Conservation (phyloP, 2,113 vertebrate genomes). For the Progne subis region DNA sequence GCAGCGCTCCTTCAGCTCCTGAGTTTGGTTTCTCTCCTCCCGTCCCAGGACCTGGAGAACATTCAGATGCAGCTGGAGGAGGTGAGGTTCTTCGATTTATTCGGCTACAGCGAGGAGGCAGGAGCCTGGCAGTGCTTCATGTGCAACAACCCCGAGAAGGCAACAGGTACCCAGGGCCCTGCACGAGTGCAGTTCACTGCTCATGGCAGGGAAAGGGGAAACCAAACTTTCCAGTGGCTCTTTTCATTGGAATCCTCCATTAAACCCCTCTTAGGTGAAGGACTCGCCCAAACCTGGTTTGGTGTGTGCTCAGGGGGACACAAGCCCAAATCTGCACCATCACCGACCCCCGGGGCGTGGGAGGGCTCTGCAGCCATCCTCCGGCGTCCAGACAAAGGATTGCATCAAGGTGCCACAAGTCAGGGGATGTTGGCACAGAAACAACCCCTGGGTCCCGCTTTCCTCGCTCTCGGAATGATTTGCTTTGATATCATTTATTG, state of each 20-base stretch:
- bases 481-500: neutral
- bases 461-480: neutral
- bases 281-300: neutral
- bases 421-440: neutral
- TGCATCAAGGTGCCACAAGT: neutral
- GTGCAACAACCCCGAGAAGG: slow-evolving; percentile 96
- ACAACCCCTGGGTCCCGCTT: accelerated
- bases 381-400: neutral
- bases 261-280: neutral
- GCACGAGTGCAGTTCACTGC: no score
- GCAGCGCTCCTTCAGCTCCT: neutral
- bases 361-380: neutral
- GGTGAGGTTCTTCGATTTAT: slow-evolving; percentile 96
- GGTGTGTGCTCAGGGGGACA: neutral
- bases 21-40: neutral
- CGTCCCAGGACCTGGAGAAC: slow-evolving; percentile 86
- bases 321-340: neutral
- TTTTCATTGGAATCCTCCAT: neutral
- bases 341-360: neutral
- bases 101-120: slow-evolving; percentile 89
- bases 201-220: neutral
- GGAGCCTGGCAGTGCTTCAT: slow-evolving; percentile 94
- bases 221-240: neutral
- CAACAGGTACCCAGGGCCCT: slow-evolving; percentile 76
- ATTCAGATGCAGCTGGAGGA: slow-evolving; percentile 90